These are phyloP conservation scores for Mionectes olivaceus DNA, from an alignment of 2,797 vertebrate species.

Conservation along the genomic window DNA sequence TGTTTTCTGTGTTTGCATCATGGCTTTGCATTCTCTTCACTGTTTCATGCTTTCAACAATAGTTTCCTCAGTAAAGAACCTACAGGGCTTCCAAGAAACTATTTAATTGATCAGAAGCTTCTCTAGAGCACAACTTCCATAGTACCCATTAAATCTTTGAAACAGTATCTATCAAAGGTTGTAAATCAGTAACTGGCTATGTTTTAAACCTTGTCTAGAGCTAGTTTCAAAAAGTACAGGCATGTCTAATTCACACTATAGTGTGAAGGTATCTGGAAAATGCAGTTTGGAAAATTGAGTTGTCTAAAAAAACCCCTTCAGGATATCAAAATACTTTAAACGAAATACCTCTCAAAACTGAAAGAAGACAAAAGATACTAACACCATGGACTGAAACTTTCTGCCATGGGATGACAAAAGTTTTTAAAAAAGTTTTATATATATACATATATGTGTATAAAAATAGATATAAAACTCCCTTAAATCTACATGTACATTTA, in stretches of 20 bases:
- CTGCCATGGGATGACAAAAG: not conserved
- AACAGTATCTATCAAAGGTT: not conserved
- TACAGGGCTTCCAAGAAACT: not conserved
- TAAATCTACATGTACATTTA: no score
- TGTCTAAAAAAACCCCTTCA: not conserved
- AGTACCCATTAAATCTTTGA: not conserved
- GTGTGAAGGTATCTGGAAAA: not conserved
- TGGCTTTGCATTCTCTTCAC: no score
- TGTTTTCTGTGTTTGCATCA: accelerated
- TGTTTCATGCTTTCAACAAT: not conserved
- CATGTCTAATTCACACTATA: not conserved
- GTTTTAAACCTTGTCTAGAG: not conserved
- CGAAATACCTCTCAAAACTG: not conserved
- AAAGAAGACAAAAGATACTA: not conserved
- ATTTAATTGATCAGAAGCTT: not conserved
- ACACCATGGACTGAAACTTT: not conserved
- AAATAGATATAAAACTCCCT: not conserved
- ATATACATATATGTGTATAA: not conserved
- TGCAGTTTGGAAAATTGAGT: not conserved
- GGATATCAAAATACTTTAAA: not conserved
- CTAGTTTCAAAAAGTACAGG: not conserved
- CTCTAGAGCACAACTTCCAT: not conserved
- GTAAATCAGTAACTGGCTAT: not conserved
- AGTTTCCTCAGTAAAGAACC: not conserved
- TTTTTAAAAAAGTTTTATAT: not conserved